Percentiles rank a stretch among this genome's conserved stretches.
Evolutionary conservation across 2,888 invertebrate species (phyloP).

Genomic region (Cephus spinipes): DNA sequence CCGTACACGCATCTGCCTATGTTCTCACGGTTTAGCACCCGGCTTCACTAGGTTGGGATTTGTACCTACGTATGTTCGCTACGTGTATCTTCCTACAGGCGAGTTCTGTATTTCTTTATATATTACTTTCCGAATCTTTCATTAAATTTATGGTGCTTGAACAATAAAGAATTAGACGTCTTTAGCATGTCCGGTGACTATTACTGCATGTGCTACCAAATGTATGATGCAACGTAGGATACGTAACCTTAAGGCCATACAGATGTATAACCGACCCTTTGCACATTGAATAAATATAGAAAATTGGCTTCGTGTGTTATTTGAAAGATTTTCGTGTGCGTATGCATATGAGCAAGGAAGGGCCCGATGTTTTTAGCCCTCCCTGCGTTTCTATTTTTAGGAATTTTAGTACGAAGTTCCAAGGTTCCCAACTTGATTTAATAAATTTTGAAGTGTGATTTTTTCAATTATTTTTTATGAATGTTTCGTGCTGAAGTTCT

Average conservation of each 20-base stretch:
- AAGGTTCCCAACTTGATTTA: not conserved
- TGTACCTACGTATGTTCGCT: not conserved
- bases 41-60: not conserved
- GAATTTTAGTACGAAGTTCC: not conserved
- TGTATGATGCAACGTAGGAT: not conserved
- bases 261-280: not conserved
- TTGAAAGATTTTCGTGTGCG: not conserved
- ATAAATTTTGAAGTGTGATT: not conserved
- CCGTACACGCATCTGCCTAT: slow-evolving; percentile 44
- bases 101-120: not conserved
- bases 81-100: not conserved
- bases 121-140: not conserved
- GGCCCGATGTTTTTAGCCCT: not conserved
- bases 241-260: not conserved
- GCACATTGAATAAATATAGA: not conserved
- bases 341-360: not conserved
- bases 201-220: not conserved
- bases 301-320: not conserved
- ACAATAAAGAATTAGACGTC: not conserved
- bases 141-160: not conserved
- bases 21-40: slow-evolving; percentile 43
- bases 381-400: not conserved
- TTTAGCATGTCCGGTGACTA: not conserved
- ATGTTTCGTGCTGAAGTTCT: not conserved
- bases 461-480: not conserved